Base-by-base conservation (phyloP, 1,140 invertebrate species). In the Drosophila baimaii region DNA sequence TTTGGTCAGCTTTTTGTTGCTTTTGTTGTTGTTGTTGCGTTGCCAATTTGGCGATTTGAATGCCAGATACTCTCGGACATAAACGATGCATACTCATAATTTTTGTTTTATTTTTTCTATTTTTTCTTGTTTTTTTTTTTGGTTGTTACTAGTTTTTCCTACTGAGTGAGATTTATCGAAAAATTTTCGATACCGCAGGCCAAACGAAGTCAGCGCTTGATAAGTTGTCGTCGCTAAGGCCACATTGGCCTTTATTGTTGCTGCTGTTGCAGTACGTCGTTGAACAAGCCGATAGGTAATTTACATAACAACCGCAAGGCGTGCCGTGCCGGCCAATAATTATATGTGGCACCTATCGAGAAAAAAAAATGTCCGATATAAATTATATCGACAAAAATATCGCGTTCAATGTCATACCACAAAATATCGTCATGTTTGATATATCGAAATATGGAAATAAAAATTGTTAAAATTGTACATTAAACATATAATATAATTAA, bases 31-130 rank as follows among this genome's bases (percentile, higher is more conserved):
- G 21, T 21, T 31, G 15, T 37, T 56, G 66, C 55, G 49, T 71
- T 78, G 79, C 68, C 79, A 81, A 81, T 71, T 81, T 82, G 75
- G 47, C 80, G 79, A 82, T 82, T 82, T 78, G 74, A 82, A 78
- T 78, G 66, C 57, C 76, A 77, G 79, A 81, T 81, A 81, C 73
- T 73, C 79, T 70, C 65, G 73, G 76, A 79, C 77, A 61, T 79
- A 70, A 75, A 71, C 64, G 62, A 71, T 80, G 71, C 72, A 71
- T 77, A 71, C 64, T 61, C 78, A 81, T 81, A 81, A 68, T 79
- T 69, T 55, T 79, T 39, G 37, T n/a, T 37, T 46, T 29, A 12
- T 46, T 63, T 46, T 12, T 25, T 37, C n/a, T n/a, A n/a, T n/a
- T n/a, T n/a, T n/a, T n/a, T n/a, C n/a, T n/a, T n/a, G n/a, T n/a